Base-by-base conservation (phyloP, 2,797 vertebrate genomes). In the Otolemur crassicaudatus region DNA sequence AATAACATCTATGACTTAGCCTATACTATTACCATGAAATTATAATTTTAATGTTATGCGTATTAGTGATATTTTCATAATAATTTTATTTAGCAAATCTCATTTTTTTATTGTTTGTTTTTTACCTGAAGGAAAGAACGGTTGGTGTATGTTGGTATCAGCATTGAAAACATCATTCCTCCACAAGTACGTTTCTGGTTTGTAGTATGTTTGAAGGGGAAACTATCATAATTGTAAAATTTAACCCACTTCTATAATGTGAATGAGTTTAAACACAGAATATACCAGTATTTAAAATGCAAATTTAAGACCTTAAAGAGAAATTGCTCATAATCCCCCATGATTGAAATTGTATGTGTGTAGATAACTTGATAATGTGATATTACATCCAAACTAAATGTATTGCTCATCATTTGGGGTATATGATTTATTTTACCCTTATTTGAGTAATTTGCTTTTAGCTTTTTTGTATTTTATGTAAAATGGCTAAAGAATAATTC, bases 151-250 rank as follows among this genome's bases (percentile, higher is more conserved):
- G 99, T 99, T 85, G 99, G 99, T 69, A 99, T 99, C 98, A 99
- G 99, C 67, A 99, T 99, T 94, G 99, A 99, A 98, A 99, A 99
- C 99, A 99, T 99, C 98, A 99, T 99, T 97, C 99, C 99, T 31
- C 99, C 99, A 29, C 98, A 99, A 70, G 99, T 99, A 98, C 99
- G 99, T 98, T 75, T 65, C 34, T 94, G 25, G 3, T 87, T 95
- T 94, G 5, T 40, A 73, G 5, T 94, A 72, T 81, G 96, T 87
- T 90, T 86, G 87, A 95, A 93, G 56, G 77, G 40, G 56, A 88
- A 25, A 63, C 37, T 77, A 8, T 37, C 72, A 22, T 80, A 63
- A 58, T 75, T 96, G 16, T 80, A 67, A 94, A 81, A 67, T 87
- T 61, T 95, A 91, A 79, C 53, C 37, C 34, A 92, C 7, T 88